Conservation (phyloP, 2,888 invertebrate species). For the Eristalinus sepulchralis region DNA sequence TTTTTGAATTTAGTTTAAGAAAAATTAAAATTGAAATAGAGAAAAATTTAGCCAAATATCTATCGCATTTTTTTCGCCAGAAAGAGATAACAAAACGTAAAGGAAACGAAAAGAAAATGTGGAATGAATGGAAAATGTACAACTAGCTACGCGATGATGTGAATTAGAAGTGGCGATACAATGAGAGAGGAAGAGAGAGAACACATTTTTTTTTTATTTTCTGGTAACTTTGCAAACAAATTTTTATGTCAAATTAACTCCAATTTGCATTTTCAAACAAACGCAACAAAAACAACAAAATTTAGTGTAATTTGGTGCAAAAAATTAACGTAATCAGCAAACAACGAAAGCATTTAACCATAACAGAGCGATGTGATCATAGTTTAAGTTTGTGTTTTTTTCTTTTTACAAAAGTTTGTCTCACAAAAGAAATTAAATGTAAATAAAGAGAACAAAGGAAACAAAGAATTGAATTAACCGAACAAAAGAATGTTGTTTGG, state of each 20-base stretch:
- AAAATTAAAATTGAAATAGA: background rate
- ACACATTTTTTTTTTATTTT: background rate
- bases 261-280: background rate
- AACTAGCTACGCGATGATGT: conserved; percentile 35
- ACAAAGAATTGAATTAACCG: background rate
- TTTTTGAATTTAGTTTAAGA: background rate
- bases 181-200: background rate
- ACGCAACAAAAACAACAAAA: conserved; percentile 22
- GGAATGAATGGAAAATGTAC: conserved; percentile 68
- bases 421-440: background rate
- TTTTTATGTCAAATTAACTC: background rate
- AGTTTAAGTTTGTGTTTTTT: background rate
- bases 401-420: background rate
- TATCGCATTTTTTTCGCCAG: background rate
- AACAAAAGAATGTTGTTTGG: background rate
- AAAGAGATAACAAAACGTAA: background rate
- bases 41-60: background rate
- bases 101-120: conserved; percentile 20
- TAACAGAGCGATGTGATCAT: conserved; percentile 2
- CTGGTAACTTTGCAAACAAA: conserved; percentile 25
- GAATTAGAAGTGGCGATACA: background rate
- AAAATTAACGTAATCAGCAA: conserved; percentile 22
- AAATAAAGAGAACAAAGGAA: background rate
- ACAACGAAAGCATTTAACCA: conserved; percentile 54
- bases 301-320: conserved; percentile 38